A percentile compares a stretch with the other conserved stretches of the same genome.
Evolutionary conservation across 2,113 vertebrate species (phyloP).

Genomic region (Collichthys lucidus): DNA sequence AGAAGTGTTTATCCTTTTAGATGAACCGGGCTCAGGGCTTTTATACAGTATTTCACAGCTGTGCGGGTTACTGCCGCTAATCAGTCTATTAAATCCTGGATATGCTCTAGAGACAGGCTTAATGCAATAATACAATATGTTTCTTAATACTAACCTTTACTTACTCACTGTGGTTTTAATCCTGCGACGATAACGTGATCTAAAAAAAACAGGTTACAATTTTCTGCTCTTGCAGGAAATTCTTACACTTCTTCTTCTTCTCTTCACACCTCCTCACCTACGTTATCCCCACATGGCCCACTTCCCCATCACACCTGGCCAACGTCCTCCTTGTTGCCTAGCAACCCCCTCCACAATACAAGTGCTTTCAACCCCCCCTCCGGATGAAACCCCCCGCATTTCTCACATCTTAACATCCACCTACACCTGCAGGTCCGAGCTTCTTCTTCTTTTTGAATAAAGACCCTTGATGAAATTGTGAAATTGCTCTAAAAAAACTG

Average conservation of each 20-base stretch:
- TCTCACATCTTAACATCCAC: too few relatives aligned
- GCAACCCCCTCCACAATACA: conserved; percentile 10
- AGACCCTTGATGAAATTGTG: not conserved
- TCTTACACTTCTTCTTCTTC: not conserved
- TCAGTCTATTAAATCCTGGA: not conserved
- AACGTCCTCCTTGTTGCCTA: conserved; percentile 52
- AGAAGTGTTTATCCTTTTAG: conserved; percentile 37
- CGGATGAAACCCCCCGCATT: too few relatives aligned
- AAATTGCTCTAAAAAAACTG: not conserved
- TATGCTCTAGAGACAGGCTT: not conserved
- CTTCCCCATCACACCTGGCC: conserved; percentile 33
- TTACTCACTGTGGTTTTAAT: not conserved
- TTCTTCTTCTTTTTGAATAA: not conserved
- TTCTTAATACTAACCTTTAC: not conserved
- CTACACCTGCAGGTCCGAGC: not conserved
- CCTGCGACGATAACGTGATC: too few relatives aligned
- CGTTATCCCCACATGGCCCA: conserved; percentile 27
- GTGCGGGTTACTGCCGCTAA: not conserved
- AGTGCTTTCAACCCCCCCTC: too few relatives aligned
- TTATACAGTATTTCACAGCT: not conserved
- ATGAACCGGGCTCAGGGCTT: conserved; percentile 5
- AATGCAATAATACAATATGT: not conserved
- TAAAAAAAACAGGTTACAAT: not conserved
- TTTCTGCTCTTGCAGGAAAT: not conserved
- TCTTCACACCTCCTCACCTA: conserved; percentile 21